A percentile compares a stretch with the other conserved stretches of the same genome.
Conservation (phyloP, 1,140 invertebrate species). For the Phymorhynchus buccinoides region DNA sequence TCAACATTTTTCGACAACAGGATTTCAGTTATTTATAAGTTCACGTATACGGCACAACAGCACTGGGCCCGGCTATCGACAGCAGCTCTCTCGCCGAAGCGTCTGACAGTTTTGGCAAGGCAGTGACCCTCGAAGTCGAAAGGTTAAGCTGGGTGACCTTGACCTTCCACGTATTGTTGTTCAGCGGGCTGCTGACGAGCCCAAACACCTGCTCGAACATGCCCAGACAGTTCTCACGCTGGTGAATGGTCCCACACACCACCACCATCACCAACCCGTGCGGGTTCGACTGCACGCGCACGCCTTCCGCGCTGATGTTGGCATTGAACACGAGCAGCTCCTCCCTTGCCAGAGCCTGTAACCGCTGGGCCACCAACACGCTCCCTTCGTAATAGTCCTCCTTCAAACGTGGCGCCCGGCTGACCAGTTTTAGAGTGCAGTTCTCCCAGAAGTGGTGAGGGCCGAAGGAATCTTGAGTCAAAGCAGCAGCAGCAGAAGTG, state of each 20-base stretch:
- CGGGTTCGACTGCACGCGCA: slow-evolving; percentile 76
- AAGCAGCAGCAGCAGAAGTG: slow-evolving; percentile 34
- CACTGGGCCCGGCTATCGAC: slow-evolving; percentile 12
- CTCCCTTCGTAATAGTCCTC: slow-evolving; percentile 55
- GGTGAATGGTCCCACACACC: slow-evolving; percentile 79
- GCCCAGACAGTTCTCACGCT: slow-evolving; percentile 74
- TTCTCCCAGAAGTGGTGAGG: slow-evolving; percentile 78
- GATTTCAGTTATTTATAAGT: no score
- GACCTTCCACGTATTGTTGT: slow-evolving; percentile 79
- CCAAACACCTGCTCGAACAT: slow-evolving; percentile 80
- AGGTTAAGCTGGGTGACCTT: slow-evolving; percentile 72
- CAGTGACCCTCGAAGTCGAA: slow-evolving; percentile 37
- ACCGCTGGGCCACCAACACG: slow-evolving; percentile 64
- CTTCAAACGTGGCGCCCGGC: slow-evolving; percentile 46
- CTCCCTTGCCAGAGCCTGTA: slow-evolving; percentile 69
- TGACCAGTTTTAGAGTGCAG: slow-evolving; percentile 64
- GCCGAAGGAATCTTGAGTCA: slow-evolving; percentile 67
- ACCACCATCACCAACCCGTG: slow-evolving; percentile 79
- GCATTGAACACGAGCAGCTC: slow-evolving; percentile 78
- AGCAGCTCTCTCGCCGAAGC: slow-evolving; percentile 48
- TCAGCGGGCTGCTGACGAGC: slow-evolving; percentile 77
- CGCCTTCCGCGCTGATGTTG: slow-evolving; percentile 76
- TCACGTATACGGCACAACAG: not conserved
- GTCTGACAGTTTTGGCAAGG: slow-evolving; percentile 52
- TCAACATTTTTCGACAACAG: no score